Evolutionary conservation across 1,140 invertebrate species (phyloP), one percentile per base, ranked within the genome.

Genomic region (Physella acuta): DNA sequence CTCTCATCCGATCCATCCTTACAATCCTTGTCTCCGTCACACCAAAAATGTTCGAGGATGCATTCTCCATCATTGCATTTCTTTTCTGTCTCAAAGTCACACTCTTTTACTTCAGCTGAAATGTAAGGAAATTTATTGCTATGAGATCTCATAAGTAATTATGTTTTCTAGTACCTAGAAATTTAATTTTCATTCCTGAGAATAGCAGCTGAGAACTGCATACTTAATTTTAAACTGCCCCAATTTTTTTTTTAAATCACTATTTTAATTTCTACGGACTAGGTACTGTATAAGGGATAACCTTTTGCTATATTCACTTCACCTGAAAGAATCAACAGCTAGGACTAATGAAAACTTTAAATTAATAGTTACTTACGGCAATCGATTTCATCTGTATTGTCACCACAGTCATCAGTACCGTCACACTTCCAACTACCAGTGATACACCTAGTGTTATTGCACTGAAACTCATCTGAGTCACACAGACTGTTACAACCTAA

Each of bases 381-480:
- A 34, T 71, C 36, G 2, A 5, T 52, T 73, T 83, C 82, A 74
- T 83, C 82, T 11, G 76, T 75, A 79, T 91, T 91, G 81, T 98
- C 96, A 71, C 93, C 84, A 82, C 97, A 99, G 85, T 99, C 95
- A 80, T 95, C 93, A 80, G 95, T 93, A 0, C 94, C 94, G 82
- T 99, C 97, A 80, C 97, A 99, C 24, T 97, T 94, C 83, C 98
- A 99, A 70, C 94, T 95, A 71, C 93, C 87, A 0, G 94, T 94
- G 72, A 99, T 95, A 82, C 97, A 99, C 78, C 96, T 97, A 0
- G 71, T 65, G 84, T 58, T 33, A 34, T 8, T 5, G 24, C 56
- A 58, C 17, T 8, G 30, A 58, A 58, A 58, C n/a, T 33, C 91
- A 81, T 98, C 97, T 0, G 96, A 95, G 82, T 98, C 92, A 82